A percentile compares a stretch with the other conserved stretches of the same genome.
Evolutionary conservation across 2,113 vertebrate species (phyloP).

Genomic region (Caracal caracal): DNA sequence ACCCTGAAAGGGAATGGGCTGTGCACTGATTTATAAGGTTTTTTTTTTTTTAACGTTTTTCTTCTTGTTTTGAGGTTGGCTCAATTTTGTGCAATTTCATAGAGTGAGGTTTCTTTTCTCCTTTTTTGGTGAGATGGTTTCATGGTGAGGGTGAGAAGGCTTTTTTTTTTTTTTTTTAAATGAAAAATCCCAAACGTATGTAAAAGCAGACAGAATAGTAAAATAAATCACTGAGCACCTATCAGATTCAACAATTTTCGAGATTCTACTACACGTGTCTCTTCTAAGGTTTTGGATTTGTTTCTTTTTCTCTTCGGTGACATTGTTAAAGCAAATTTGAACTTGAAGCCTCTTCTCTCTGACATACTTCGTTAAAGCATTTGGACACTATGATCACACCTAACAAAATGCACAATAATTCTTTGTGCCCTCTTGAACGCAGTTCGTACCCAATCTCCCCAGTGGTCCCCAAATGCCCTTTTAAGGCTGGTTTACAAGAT

Average conservation of each 20-base stretch:
- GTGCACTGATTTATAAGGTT: slow-evolving; percentile 47
- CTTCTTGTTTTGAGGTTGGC: slow-evolving; percentile 47
- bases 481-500: neutral
- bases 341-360: neutral
- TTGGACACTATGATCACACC: fast-evolving
- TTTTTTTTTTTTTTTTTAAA: neutral
- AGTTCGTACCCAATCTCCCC: neutral
- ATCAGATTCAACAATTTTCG: neutral
- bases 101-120: fast-evolving
- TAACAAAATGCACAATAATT: neutral
- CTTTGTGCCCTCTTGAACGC: neutral
- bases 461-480: neutral
- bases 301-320: neutral
- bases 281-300: neutral
- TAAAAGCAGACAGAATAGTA: neutral
- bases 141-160: neutral
- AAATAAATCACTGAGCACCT: neutral
- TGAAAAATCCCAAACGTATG: neutral
- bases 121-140: neutral
- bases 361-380: neutral
- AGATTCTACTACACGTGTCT: neutral
- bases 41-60: slow-evolving; percentile 24
- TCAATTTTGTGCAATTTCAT: neutral
- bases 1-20: slow-evolving; percentile 70
- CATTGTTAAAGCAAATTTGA: neutral